phyloP scores from a whole-genome alignment of 2,888 invertebrate species.

The Phymatocera aterrima region DNA sequence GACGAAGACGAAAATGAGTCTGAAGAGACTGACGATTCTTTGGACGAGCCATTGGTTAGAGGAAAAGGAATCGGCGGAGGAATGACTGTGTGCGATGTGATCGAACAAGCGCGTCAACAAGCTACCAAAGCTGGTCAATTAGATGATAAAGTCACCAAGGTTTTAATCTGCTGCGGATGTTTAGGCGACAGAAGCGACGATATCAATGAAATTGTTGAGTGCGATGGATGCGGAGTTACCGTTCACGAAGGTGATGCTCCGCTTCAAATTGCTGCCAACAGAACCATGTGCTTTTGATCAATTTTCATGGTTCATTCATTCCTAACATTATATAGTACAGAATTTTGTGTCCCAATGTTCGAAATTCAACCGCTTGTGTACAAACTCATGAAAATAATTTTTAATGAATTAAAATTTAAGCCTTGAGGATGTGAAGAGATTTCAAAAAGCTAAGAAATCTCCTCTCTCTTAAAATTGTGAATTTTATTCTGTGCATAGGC shows the following conservation, averaged over 20 bases:
- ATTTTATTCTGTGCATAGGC: slow-evolving; percentile 74
- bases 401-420: too few species aligned
- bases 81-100: slow-evolving; percentile 76
- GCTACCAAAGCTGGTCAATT: slow-evolving; percentile 71
- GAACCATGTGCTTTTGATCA: too few species aligned
- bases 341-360: too few species aligned
- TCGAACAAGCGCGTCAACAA: slow-evolving; percentile 76
- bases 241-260: slow-evolving; percentile 90
- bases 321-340: too few species aligned
- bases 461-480: too few species aligned
- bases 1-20: slow-evolving; percentile 69
- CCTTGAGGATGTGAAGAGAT: too few species aligned
- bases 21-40: slow-evolving; percentile 73
- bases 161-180: slow-evolving; percentile 94
- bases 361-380: too few species aligned
- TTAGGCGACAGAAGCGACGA: slow-evolving; percentile 95
- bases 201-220: slow-evolving; percentile 97
- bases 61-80: slow-evolving; percentile 68
- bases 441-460: too few species aligned
- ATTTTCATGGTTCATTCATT: too few species aligned
- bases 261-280: neutral
- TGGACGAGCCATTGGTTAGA: slow-evolving; percentile 70
- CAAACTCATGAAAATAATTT: too few species aligned
- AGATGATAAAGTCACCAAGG: slow-evolving; percentile 79
- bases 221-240: slow-evolving; percentile 96